These are phyloP conservation scores for Holocentrus rufus DNA, from an alignment of 2,797 vertebrate genomes.

Conservation along the genomic window DNA sequence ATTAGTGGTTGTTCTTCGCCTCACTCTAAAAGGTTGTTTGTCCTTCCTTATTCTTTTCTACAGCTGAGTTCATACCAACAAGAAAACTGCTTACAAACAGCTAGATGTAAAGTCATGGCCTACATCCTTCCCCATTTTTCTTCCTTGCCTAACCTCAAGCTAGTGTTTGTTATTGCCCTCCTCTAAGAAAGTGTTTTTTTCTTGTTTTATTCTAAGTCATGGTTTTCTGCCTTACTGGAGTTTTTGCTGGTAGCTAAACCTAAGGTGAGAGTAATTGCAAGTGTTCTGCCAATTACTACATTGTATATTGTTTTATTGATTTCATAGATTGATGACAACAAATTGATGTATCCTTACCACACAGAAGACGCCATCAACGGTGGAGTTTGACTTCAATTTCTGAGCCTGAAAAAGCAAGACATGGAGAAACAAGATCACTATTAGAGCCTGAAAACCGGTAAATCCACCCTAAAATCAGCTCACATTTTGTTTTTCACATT, in stretches of 20 bases:
- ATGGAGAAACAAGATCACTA: neutral
- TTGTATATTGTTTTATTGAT: too few species aligned
- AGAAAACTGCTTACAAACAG: neutral
- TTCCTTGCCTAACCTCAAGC: too few species aligned
- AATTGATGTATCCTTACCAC: slow-evolving; percentile 69
- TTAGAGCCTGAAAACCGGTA: too few species aligned
- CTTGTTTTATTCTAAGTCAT: too few species aligned
- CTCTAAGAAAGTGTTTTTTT: too few species aligned
- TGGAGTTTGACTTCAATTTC: slow-evolving; percentile 90
- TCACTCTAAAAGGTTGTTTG: neutral
- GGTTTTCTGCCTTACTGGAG: too few species aligned
- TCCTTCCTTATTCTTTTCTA: neutral
- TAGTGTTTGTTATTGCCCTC: too few species aligned
- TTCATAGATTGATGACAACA: neutral
- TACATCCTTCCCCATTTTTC: too few species aligned
- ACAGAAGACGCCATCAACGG: slow-evolving; percentile 78
- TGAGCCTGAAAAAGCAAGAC: slow-evolving; percentile 84
- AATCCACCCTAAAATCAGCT: neutral
- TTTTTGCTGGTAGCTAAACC: too few species aligned
- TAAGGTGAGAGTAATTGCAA: too few species aligned
- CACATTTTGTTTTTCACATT: neutral
- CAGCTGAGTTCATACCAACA: neutral
- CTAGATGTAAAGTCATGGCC: too few species aligned
- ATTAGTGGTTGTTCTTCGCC: neutral
- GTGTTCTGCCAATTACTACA: too few species aligned